These are phyloP conservation scores for Neelides sp. DNA, from an alignment of 1,140 invertebrate genomes.

Conservation along the genomic window DNA sequence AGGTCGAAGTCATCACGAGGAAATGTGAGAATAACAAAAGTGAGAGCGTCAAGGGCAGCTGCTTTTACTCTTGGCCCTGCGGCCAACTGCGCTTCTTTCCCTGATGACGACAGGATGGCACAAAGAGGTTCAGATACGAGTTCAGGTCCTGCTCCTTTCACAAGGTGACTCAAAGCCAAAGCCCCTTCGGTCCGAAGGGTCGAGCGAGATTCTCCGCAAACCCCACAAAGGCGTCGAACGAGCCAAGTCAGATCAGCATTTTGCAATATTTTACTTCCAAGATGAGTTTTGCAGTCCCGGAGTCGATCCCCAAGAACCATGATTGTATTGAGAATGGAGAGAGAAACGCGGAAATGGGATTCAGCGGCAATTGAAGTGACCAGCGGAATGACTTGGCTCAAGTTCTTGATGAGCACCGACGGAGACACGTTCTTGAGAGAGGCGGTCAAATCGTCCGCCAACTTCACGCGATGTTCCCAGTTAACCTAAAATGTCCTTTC, in stretches of 20 bases:
- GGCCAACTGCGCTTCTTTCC: conserved; percentile 2
- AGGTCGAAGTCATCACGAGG: conserved; percentile 68
- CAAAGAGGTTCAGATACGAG: conserved; percentile 17
- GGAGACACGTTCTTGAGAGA: conserved; percentile 10
- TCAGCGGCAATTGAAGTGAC: conserved; percentile 19
- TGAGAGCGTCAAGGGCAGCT: conserved; percentile 22
- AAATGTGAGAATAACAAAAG: conserved; percentile 57
- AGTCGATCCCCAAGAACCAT: conserved; percentile 20
- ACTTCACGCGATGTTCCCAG: conserved; percentile 5
- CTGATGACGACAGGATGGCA: conserved; percentile 12
- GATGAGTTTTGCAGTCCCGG: conserved; percentile 14
- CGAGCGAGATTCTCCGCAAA: conserved; percentile 22
- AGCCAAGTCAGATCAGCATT: conserved; percentile 24
- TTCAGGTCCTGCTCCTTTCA: conserved; percentile 20
- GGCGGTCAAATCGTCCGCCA: conserved; percentile 18
- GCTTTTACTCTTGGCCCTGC: conserved; percentile 20
- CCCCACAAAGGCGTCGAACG: conserved; percentile 16
- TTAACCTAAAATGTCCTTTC: no score
- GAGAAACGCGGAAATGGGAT: conserved; percentile 15
- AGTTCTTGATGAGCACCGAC: conserved; percentile 14
- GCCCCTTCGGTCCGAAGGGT: conserved; percentile 19
- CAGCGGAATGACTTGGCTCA: conserved; percentile 21
- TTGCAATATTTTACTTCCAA: conserved; percentile 4
- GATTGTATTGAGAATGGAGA: conserved; percentile 25
- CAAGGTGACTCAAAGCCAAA: conserved; percentile 19